These are phyloP conservation scores for Notiomystis cincta DNA, from an alignment of 2,113 vertebrate genomes.

Conservation along the genomic window DNA sequence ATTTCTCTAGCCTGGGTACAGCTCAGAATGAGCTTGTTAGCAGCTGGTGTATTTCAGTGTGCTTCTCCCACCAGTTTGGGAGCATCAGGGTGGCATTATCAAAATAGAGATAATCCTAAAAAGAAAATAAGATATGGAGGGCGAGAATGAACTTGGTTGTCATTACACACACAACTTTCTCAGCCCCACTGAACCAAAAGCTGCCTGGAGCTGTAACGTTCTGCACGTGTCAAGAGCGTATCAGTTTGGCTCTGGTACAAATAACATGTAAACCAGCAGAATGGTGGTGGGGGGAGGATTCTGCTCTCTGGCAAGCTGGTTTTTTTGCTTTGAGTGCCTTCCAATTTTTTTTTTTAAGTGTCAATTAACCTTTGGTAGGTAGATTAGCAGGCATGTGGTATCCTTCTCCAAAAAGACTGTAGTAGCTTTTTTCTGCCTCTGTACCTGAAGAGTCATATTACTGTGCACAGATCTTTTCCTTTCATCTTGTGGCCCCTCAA, in stretches of 20 bases:
- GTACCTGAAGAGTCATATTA: background rate
- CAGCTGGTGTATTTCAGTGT: background rate
- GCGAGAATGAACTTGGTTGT: background rate
- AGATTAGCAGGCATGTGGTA: background rate
- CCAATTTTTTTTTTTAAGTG: background rate
- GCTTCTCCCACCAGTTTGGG: background rate
- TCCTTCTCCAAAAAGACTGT: background rate
- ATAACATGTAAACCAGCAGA: background rate
- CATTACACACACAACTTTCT: background rate
- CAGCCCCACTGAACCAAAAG: background rate
- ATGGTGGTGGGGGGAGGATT: background rate
- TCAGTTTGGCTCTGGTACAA: background rate
- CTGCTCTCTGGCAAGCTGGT: background rate
- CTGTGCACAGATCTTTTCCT: background rate
- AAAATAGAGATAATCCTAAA: background rate
- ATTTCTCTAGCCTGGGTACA: background rate
- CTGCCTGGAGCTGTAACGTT: constrained; percentile 6
- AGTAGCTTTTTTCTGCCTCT: background rate
- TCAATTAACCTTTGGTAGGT: background rate
- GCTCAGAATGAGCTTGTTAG: background rate
- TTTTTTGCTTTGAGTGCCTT: background rate
- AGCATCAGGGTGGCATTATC: background rate
- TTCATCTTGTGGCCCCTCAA: background rate
- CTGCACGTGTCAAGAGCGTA: background rate
- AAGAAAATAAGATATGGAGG: background rate